phyloP scores from a whole-genome alignment of 2,113 vertebrate species.

The Semicossyphus pulcher region DNA sequence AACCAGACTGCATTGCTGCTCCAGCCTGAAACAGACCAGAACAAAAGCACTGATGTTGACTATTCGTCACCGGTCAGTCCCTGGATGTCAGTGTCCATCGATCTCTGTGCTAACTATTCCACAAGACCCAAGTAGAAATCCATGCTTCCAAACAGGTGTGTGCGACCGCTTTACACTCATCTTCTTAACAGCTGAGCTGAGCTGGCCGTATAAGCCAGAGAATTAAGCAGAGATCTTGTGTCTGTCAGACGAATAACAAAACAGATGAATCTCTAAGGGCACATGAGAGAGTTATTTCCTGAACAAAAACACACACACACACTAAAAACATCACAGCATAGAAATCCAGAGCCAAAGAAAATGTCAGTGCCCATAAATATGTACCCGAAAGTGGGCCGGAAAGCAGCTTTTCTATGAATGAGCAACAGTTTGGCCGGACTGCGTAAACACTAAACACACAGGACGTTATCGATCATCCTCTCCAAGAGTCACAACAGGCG shows the following conservation, averaged over 20 bases:
- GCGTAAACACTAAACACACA: slow-evolving; percentile 53
- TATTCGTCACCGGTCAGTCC: slow-evolving; percentile 41
- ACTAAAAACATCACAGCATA: slow-evolving; percentile 47
- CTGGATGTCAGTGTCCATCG: slow-evolving; percentile 9
- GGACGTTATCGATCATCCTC: slow-evolving; percentile 42
- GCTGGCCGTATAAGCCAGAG: slow-evolving; percentile 25
- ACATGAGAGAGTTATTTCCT: slow-evolving; percentile 53
- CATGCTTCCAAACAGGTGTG: slow-evolving; percentile 25
- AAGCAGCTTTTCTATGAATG: slow-evolving; percentile 70
- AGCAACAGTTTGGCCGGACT: slow-evolving; percentile 51
- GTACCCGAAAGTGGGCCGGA: slow-evolving; percentile 54
- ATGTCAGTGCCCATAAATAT: slow-evolving; percentile 66
- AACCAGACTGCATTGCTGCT: slow-evolving; percentile 47
- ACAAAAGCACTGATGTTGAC: slow-evolving; percentile 54
- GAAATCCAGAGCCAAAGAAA: slow-evolving; percentile 66
- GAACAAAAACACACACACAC: slow-evolving; percentile 47
- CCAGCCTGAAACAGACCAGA: slow-evolving; percentile 35
- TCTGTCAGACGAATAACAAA: slow-evolving; percentile 56
- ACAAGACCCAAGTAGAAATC: slow-evolving; percentile 1
- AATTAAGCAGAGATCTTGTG: slow-evolving; percentile 31
- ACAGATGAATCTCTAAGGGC: slow-evolving; percentile 60
- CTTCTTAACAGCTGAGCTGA: slow-evolving; percentile 52
- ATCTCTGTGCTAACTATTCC: slow-evolving; percentile 32
- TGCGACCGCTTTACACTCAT: neutral
- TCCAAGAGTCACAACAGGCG: slow-evolving; percentile 61